Evolutionary conservation across 2,797 vertebrate genomes (phyloP).

Genomic region (Danionella dracula): DNA sequence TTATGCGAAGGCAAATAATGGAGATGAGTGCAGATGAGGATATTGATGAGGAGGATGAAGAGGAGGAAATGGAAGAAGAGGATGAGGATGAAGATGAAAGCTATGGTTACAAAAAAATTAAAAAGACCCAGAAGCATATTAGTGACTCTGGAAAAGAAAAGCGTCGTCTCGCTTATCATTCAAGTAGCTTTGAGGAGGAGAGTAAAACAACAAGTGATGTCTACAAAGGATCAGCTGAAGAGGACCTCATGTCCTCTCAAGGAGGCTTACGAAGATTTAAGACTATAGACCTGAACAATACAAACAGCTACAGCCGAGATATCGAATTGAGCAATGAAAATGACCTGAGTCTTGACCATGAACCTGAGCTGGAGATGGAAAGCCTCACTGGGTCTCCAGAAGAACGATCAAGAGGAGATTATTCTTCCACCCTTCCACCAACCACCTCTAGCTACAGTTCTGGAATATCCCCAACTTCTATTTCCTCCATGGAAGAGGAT

Average conservation of each 20-base stretch:
- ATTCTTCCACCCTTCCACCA: constrained; percentile 91
- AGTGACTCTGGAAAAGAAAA: constrained; percentile 85
- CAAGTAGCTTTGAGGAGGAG: constrained; percentile 83
- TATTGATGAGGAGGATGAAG: constrained; percentile 61
- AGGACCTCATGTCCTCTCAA: constrained; percentile 84
- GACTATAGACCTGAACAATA: constrained; percentile 96
- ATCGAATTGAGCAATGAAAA: constrained; percentile 82
- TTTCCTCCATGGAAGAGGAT: constrained; percentile 97
- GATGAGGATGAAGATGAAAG: constrained; percentile 73
- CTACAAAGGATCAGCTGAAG: constrained; percentile 69
- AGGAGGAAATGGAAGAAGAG: constrained; percentile 59
- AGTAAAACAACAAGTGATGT: constrained; percentile 75
- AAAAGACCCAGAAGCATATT: constrained; percentile 74
- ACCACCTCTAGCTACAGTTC: constrained; percentile 95
- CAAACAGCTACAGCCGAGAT: constrained; percentile 83
- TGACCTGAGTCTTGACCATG: constrained; percentile 83
- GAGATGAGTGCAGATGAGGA: constrained; percentile 99
- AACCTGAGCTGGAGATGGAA: constrained; percentile 98
- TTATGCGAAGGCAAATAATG: constrained; percentile 94
- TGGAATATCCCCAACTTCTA: constrained; percentile 92
- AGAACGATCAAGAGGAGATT: constrained; percentile 91
- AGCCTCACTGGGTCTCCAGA: constrained; percentile 95
- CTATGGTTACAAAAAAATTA: constrained; percentile 72
- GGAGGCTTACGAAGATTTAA: constrained; percentile 94
- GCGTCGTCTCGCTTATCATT: constrained; percentile 80